Percentiles rank a stretch among this genome's conserved stretches.
Evolutionary conservation across 2,888 invertebrate genomes (phyloP).

Genomic region (Nephrotoma guestfalica): DNA sequence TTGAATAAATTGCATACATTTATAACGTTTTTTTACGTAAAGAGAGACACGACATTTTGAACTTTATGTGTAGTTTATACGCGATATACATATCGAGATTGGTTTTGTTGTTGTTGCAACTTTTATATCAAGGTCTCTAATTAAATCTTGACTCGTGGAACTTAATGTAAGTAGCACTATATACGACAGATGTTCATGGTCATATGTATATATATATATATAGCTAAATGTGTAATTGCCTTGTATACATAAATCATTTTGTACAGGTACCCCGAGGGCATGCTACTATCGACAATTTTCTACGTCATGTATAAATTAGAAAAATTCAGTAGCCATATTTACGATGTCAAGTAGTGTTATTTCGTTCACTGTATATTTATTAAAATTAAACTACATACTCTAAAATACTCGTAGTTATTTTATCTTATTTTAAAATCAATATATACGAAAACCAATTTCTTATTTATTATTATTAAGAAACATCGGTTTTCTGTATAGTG

Average conservation of each 20-base stretch:
- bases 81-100: neutral
- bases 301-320: neutral
- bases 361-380: neutral
- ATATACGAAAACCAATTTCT: neutral
- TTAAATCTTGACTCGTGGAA: neutral
- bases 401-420: neutral
- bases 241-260: neutral
- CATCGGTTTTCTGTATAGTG: neutral
- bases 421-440: neutral
- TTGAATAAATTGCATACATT: neutral
- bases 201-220: neutral
- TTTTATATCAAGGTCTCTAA: neutral
- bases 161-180: neutral
- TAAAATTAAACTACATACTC: neutral
- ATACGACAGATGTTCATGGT: neutral
- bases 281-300: neutral
- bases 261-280: neutral
- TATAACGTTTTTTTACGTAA: neutral
- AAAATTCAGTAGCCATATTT: neutral
- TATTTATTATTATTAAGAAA: neutral
- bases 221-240: neutral
- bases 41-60: neutral
- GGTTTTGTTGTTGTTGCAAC: neutral
- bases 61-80: neutral
- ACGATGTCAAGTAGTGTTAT: neutral